These are phyloP conservation scores for Macheiramphus alcinus DNA, from an alignment of 2,113 vertebrate species.

Conservation along the genomic window DNA sequence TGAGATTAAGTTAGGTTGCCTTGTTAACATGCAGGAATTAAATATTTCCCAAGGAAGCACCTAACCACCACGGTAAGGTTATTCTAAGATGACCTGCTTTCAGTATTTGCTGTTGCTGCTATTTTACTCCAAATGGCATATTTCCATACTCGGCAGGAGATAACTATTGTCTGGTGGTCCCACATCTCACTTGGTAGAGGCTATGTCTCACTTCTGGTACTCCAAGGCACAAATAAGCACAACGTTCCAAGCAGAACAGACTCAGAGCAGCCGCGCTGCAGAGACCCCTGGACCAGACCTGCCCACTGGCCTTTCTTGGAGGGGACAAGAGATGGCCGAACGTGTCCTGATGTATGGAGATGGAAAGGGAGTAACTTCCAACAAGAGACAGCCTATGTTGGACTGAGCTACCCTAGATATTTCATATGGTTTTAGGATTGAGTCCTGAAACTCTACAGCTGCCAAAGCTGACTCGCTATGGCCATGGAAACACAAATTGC, in stretches of 20 bases:
- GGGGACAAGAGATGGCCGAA: background rate
- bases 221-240: background rate
- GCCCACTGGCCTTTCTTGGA: background rate
- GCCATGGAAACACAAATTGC: background rate
- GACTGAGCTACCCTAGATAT: background rate
- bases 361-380: background rate
- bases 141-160: background rate
- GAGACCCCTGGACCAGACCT: background rate
- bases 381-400: background rate
- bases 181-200: background rate
- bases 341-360: background rate
- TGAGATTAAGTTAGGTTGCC: background rate
- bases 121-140: background rate
- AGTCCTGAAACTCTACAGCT: background rate
- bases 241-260: background rate
- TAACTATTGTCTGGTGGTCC: background rate
- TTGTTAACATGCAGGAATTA: background rate
- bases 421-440: rapidly evolving
- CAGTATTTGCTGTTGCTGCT: background rate
- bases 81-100: background rate
- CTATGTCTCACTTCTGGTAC: background rate
- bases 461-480: background rate
- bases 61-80: background rate
- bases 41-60: background rate
- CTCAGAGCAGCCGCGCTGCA: background rate